These are phyloP conservation scores for Pteropus alecto DNA, from an alignment of 2,113 vertebrate genomes.

Conservation along the genomic window DNA sequence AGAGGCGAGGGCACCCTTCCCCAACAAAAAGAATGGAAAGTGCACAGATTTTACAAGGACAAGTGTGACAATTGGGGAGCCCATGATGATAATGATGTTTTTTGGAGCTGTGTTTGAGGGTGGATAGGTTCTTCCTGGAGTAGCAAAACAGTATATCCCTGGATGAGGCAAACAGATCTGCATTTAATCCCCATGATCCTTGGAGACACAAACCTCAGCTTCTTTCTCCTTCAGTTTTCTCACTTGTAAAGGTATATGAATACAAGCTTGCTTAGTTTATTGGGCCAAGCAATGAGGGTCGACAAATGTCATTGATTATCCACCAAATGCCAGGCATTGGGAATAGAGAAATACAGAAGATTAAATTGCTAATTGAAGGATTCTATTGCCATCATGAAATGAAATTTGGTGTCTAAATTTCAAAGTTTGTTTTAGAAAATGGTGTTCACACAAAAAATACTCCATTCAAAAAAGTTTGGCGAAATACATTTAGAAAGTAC, in stretches of 20 bases:
- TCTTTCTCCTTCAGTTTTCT: neutral
- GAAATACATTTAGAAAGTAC: neutral
- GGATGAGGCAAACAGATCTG: neutral
- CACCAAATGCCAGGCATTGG: rapidly evolving
- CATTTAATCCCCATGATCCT: neutral
- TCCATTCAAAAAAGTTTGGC: neutral
- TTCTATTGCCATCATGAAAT: neutral
- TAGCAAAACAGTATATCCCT: neutral
- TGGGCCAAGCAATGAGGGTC: neutral
- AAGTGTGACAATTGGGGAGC: neutral
- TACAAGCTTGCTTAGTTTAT: neutral
- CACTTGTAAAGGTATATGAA: neutral
- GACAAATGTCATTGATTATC: neutral
- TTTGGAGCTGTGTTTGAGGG: neutral
- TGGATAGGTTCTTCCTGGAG: neutral
- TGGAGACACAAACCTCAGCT: neutral
- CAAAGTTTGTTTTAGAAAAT: neutral
- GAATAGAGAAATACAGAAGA: neutral
- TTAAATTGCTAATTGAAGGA: neutral
- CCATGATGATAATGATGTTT: neutral
- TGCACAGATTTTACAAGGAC: neutral
- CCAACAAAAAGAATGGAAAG: neutral
- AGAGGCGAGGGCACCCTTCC: neutral
- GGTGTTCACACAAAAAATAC: neutral
- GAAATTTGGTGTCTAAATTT: neutral